Evolutionary conservation across 1,140 invertebrate species (phyloP).

Genomic region (Caerostris darwini): DNA sequence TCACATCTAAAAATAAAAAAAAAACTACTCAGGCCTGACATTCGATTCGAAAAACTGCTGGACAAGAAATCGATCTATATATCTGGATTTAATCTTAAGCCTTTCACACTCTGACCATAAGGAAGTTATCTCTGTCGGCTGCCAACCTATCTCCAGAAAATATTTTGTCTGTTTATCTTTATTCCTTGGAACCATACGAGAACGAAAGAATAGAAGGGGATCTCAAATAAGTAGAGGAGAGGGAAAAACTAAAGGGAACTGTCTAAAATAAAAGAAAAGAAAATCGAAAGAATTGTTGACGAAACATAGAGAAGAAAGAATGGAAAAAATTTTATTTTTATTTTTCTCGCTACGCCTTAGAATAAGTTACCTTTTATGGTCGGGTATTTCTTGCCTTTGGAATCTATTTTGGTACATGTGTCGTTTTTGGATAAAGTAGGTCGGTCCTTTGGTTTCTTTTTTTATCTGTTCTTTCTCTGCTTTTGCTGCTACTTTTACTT

Average conservation of each 20-base stretch:
- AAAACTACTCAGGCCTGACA: too few relatives aligned
- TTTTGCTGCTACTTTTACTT: too few relatives aligned
- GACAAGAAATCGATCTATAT: not conserved
- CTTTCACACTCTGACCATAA: slow-evolving; percentile 52
- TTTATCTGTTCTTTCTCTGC: not conserved
- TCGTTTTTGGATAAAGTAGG: slow-evolving; percentile 1
- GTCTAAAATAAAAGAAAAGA: not conserved
- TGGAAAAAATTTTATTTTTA: not conserved
- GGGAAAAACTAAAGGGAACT: not conserved
- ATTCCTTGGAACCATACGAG: not conserved
- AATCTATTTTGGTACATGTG: slow-evolving; percentile 55
- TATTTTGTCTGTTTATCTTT: slow-evolving; percentile 35
- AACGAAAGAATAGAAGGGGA: slow-evolving; percentile 1
- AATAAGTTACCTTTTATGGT: slow-evolving; percentile 17
- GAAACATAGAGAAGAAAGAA: not conserved
- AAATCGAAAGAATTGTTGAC: not conserved
- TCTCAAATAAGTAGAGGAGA: not conserved
- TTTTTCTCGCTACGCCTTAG: not conserved
- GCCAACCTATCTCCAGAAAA: slow-evolving; percentile 40
- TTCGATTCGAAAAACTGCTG: not conserved
- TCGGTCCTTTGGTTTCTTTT: not conserved
- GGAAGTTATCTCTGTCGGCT: slow-evolving; percentile 47
- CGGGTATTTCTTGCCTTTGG: slow-evolving; percentile 22
- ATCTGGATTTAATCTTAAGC: slow-evolving; percentile 19
- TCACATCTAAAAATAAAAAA: not conserved